Conservation (phyloP, 37 sponge, comb jelly and placozoan species). For the Agelas oroides region DNA sequence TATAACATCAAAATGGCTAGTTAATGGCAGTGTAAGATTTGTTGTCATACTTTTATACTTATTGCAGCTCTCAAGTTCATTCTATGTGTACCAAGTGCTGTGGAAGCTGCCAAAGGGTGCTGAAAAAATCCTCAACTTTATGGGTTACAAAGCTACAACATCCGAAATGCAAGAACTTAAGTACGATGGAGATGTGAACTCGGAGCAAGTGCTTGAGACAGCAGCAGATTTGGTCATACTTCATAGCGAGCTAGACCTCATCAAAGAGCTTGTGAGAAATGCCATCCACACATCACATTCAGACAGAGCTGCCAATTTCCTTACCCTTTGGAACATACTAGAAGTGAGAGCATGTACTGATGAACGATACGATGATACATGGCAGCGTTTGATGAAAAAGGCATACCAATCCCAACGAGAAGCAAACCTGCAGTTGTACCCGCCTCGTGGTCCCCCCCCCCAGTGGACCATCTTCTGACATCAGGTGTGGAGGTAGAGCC, state of each 20-base stretch:
- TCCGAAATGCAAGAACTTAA: conserved; percentile 19
- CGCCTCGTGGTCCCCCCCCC: too few species aligned
- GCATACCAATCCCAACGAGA: too few species aligned
- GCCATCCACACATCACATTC: too few species aligned
- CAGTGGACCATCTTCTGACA: too few species aligned
- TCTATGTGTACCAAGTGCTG: conserved; percentile 47
- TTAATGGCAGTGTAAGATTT: too few species aligned
- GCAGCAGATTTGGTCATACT: conserved; percentile 53
- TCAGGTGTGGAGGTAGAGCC: too few species aligned
- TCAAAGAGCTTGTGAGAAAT: background rate
- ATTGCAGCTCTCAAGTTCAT: conserved; percentile 39
- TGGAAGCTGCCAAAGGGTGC: conserved; percentile 37
- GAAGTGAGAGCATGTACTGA: background rate
- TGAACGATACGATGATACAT: too few species aligned
- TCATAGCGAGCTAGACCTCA: conserved; percentile 29
- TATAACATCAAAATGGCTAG: too few species aligned
- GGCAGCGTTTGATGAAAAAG: too few species aligned
- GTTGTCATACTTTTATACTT: too few species aligned
- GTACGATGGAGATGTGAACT: conserved; percentile 25
- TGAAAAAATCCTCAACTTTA: conserved; percentile 13
- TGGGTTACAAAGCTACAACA: conserved; percentile 40
- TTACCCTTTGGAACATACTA: background rate
- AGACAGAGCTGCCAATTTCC: background rate
- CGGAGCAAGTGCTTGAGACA: background rate
- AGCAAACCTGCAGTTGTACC: too few species aligned